phyloP scores from a whole-genome alignment of 1,140 invertebrate genomes.

The Orius insidiosus region DNA sequence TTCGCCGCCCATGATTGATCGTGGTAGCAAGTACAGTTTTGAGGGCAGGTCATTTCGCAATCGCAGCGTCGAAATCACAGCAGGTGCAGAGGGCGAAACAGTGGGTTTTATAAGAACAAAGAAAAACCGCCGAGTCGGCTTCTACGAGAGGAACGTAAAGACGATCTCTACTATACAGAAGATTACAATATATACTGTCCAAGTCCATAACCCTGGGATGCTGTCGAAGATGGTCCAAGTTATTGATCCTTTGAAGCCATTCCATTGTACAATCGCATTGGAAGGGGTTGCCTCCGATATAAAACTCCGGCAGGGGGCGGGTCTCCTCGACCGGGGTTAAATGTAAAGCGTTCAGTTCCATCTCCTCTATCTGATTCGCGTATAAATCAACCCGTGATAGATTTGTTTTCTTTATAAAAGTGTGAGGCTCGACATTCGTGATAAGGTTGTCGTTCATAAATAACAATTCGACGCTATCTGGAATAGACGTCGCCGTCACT shows the following conservation, averaged over 20 bases:
- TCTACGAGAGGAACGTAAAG: constrained; percentile 67
- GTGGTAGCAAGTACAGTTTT: constrained; percentile 85
- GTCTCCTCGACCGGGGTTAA: constrained; percentile 50
- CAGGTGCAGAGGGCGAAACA: constrained; percentile 86
- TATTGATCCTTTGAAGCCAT: constrained; percentile 70
- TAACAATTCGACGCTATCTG: constrained; percentile 57
- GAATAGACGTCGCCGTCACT: constrained; percentile 48
- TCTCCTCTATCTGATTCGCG: constrained; percentile 63
- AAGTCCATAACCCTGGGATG: constrained; percentile 81
- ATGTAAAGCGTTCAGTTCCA: constrained; percentile 62
- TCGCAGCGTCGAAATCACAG: constrained; percentile 91
- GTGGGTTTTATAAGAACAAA: constrained; percentile 81
- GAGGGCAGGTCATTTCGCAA: constrained; percentile 88
- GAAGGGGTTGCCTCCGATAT: constrained; percentile 73
- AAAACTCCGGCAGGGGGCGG: constrained; percentile 60
- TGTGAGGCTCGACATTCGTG: constrained; percentile 55
- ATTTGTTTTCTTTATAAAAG: constrained; percentile 68
- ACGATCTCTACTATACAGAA: constrained; percentile 65
- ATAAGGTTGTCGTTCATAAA: constrained; percentile 73
- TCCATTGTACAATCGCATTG: constrained; percentile 77
- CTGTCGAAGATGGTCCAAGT: constrained; percentile 43
- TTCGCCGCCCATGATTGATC: constrained; percentile 87
- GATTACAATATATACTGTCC: constrained; percentile 75
- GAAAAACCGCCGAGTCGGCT: constrained; percentile 70
- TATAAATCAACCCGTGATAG: constrained; percentile 67